Evolutionary conservation across 2,113 vertebrate species (phyloP), one percentile per base, ranked within the genome.

Genomic region (Sorex fumeus): DNA sequence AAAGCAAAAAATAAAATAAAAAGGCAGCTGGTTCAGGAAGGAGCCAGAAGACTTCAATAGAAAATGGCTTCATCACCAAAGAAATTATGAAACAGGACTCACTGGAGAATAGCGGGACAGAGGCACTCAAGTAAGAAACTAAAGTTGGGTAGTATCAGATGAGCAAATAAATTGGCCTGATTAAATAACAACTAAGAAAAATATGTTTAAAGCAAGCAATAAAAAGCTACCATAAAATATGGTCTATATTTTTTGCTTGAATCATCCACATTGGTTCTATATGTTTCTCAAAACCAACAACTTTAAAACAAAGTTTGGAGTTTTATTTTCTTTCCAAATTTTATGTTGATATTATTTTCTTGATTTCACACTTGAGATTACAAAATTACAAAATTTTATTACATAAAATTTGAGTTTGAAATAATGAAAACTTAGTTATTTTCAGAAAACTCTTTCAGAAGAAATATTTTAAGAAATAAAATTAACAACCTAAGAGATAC

Each of bases 321-420:
- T 40, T 40, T 43, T 86, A 32, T 34, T 74, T 91, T 88, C 62
- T 87, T 90, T 60, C 69, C 79, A 4, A 72, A 18, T 79, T 95
- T 47, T 53, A 40, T 53, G 19, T 27, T 57, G 5, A 23, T 13
- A 21, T 45, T 28, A 50, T 40, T 13, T 36, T 93, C n/a, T 34
- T 74, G 70, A 21, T 87, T 72, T 64, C 5, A 78, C 15, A 5
- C 50, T n/a, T 70, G 23, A 34, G 23, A 60, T 71, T 82, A 72
- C 50, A 53, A n/a, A n/a, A n/a, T n/a, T 45, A 40, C 32, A 72
- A 76, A 87, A 4, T 75, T 91, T 86, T 76, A n/a, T 50, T 45
- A 93, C n/a, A 66, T 71, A 64, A 90, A 69, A 92, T 86, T 86
- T 88, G 32, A 80, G 23, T 75, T 76, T 76, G 34, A 84, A 94